Conservation (phyloP, 2,113 vertebrate genomes). For the Proterorhinus semilunaris region DNA sequence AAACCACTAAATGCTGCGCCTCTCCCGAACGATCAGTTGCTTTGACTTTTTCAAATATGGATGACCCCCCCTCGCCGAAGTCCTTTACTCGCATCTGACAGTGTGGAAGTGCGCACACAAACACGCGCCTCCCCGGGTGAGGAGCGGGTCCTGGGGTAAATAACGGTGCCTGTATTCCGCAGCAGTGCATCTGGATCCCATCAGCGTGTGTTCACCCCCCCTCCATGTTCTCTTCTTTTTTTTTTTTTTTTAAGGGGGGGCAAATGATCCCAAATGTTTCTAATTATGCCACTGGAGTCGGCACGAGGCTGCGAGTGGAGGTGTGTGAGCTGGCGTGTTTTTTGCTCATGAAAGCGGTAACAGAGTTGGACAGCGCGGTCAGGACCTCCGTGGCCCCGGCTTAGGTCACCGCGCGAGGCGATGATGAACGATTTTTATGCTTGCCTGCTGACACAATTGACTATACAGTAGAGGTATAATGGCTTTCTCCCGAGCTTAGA, state of each 20-base stretch:
- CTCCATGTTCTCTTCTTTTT: too few species aligned
- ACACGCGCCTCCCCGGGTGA: constrained; percentile 54
- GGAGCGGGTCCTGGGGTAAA: constrained; percentile 55
- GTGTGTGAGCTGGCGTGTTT: constrained; percentile 23
- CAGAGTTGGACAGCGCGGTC: constrained; percentile 51
- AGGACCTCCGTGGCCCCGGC: constrained; percentile 44
- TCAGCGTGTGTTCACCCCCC: constrained; percentile 71
- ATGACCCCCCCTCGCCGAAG: constrained; percentile 39
- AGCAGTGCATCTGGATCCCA: constrained; percentile 75
- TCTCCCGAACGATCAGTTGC: constrained; percentile 37
- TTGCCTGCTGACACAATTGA: constrained; percentile 15
- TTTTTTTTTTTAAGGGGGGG: not conserved
- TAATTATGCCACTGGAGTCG: constrained; percentile 71
- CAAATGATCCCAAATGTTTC: constrained; percentile 79
- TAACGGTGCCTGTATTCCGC: constrained; percentile 70
- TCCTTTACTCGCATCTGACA: constrained; percentile 35
- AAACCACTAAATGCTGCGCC: constrained; percentile 1
- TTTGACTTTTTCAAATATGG: constrained; percentile 44
- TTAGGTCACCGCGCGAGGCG: constrained; percentile 48
- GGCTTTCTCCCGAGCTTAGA: too few species aligned
- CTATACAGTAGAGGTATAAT: not conserved
- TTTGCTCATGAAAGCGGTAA: constrained; percentile 49
- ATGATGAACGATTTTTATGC: constrained; percentile 32
- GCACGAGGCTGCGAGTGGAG: constrained; percentile 57
- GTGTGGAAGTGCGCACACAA: constrained; percentile 21